Evolutionary conservation across 2,888 invertebrate genomes (phyloP).

Genomic region (Lottia gigantea): DNA sequence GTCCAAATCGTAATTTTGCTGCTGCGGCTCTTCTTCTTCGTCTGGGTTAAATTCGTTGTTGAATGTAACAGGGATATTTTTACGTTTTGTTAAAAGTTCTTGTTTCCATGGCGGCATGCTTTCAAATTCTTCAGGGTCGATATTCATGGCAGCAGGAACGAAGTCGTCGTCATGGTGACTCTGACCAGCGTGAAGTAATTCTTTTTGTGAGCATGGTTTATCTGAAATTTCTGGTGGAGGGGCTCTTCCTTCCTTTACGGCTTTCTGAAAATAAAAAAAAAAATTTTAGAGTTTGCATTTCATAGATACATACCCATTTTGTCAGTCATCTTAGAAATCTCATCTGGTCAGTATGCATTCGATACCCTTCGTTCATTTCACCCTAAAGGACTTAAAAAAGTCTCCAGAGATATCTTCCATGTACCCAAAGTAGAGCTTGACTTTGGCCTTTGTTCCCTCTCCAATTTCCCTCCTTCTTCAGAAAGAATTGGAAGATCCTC

Average conservation of each 20-base stretch:
- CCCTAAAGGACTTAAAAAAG: too few species aligned
- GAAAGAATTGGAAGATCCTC: too few species aligned
- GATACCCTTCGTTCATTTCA: too few species aligned
- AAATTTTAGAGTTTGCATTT: too few species aligned
- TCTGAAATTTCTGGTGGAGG: neutral
- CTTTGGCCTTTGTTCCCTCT: too few species aligned
- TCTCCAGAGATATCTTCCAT: too few species aligned
- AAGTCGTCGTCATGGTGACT: conserved; percentile 23
- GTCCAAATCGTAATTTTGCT: neutral
- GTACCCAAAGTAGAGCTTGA: too few species aligned
- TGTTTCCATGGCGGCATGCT: conserved; percentile 53
- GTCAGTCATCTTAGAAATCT: too few species aligned
- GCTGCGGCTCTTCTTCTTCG: conserved; percentile 26
- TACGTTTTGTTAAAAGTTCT: conserved; percentile 48
- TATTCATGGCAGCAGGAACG: conserved; percentile 37
- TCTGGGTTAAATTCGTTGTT: conserved; percentile 40
- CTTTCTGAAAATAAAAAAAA: neutral
- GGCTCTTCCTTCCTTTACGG: neutral
- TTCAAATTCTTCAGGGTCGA: conserved; percentile 45
- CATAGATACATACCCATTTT: too few species aligned
- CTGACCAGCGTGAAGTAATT: conserved; percentile 1
- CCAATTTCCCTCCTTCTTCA: too few species aligned
- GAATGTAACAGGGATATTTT: conserved; percentile 38
- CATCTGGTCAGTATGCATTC: too few species aligned
- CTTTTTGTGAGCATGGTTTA: neutral